phyloP scores from a whole-genome alignment of 2,797 vertebrate species.

The Sus cebifrons region DNA sequence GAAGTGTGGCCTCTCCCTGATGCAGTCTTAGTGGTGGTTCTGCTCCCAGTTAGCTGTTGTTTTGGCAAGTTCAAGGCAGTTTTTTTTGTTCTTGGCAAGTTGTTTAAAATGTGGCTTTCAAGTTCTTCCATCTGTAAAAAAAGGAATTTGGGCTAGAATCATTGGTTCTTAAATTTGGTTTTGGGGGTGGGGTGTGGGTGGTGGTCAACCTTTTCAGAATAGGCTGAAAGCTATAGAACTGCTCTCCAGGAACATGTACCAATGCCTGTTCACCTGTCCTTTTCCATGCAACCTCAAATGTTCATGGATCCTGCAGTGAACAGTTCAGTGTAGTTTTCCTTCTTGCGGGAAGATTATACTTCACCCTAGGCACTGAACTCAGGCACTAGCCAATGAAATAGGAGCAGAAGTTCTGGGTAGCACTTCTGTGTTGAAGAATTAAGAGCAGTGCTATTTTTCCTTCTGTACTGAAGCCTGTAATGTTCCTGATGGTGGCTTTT shows the following conservation, averaged over 20 bases:
- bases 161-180: constrained; percentile 12
- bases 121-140: constrained; percentile 73
- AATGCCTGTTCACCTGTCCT: background rate
- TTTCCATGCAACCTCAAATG: background rate
- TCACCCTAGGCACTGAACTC: background rate
- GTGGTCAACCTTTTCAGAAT: constrained; percentile 9
- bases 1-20: background rate
- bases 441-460: background rate
- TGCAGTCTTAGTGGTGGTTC: background rate
- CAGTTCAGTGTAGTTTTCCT: background rate
- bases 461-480: background rate
- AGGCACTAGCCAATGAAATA: background rate
- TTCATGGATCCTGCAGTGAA: background rate
- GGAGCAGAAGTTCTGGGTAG: background rate
- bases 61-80: constrained; percentile 62
- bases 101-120: constrained; percentile 59
- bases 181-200: background rate
- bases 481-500: background rate
- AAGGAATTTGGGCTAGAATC: constrained; percentile 55
- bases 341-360: background rate
- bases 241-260: background rate
- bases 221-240: background rate
- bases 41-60: constrained; percentile 76
- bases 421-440: background rate
- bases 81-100: constrained; percentile 75